These are phyloP conservation scores for Carassius carassius DNA, from an alignment of 2,113 vertebrate species.

Conservation along the genomic window DNA sequence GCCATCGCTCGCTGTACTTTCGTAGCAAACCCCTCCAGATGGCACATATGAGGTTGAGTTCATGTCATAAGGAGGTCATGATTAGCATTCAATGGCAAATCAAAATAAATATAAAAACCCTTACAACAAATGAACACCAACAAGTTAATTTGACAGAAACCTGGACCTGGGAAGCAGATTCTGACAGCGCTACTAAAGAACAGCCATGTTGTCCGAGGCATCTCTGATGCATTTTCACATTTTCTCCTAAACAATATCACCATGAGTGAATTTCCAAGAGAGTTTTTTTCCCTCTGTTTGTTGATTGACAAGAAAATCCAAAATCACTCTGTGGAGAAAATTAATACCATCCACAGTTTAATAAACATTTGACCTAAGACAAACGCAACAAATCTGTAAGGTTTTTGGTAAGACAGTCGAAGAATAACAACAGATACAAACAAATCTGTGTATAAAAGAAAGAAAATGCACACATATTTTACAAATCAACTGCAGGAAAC, in stretches of 20 bases:
- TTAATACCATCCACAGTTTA: not conserved
- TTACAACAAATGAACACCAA: not conserved
- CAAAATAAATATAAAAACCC: not conserved
- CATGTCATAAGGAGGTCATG: not conserved
- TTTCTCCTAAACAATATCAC: constrained; percentile 10
- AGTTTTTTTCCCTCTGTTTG: not conserved
- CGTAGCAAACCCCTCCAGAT: constrained; percentile 18
- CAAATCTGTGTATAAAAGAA: constrained; percentile 64
- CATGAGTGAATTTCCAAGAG: not conserved
- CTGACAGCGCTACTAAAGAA: constrained; percentile 47
- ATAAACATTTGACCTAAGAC: not conserved
- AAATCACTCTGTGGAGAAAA: not conserved
- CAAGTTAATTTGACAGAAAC: not conserved
- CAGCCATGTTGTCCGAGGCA: not conserved
- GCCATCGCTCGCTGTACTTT: constrained; percentile 38
- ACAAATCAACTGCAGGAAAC: constrained; percentile 57
- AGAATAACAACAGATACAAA: not conserved
- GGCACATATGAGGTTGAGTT: not conserved
- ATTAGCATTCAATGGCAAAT: not conserved
- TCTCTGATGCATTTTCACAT: not conserved
- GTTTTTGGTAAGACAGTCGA: not conserved
- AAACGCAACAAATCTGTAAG: not conserved
- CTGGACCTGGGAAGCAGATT: constrained; percentile 56
- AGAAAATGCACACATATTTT: constrained; percentile 69
- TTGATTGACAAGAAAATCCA: not conserved